phyloP scores from a whole-genome alignment of 30 jellyfish, hydroid and myxozoan genomes.

The Chironex yamaguchii region DNA sequence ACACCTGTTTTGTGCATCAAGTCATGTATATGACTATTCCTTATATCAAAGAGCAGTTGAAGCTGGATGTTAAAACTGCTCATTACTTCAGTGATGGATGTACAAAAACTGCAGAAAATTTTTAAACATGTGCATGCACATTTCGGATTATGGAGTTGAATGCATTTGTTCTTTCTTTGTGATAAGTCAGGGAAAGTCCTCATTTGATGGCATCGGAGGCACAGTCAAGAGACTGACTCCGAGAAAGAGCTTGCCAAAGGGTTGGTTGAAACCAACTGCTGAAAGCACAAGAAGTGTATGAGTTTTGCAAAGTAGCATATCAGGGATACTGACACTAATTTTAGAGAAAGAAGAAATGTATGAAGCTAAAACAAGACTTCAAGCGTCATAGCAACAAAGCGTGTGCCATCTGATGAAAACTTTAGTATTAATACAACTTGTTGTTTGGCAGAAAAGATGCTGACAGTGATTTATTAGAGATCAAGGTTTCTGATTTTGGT shows the following conservation, averaged over 20 bases:
- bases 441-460: too few relatives aligned
- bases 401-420: too few relatives aligned
- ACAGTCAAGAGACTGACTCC: slow-evolving; percentile 31
- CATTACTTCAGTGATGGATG: slow-evolving; percentile 60
- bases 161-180: neutral
- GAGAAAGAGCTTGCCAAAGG: slow-evolving; percentile 72
- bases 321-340: too few relatives aligned
- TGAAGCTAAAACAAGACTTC: too few relatives aligned
- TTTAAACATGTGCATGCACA: neutral
- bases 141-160: neutral
- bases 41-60: neutral
- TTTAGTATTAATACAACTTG: too few relatives aligned
- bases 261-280: slow-evolving; percentile 55
- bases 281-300: slow-evolving; percentile 30
- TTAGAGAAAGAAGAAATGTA: too few relatives aligned
- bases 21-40: neutral
- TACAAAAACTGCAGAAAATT: slow-evolving; percentile 28
- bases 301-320: slow-evolving; percentile 50
- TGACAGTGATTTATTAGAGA: too few relatives aligned
- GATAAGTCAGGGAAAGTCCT: too few relatives aligned
- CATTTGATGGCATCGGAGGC: too few relatives aligned
- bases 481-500: too few relatives aligned
- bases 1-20: slow-evolving; percentile 14
- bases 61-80: neutral
- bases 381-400: too few relatives aligned